Evolutionary conservation across 2,888 invertebrate species (phyloP), one percentile per base, ranked within the genome.

Genomic region (Chrysolina haemoptera): DNA sequence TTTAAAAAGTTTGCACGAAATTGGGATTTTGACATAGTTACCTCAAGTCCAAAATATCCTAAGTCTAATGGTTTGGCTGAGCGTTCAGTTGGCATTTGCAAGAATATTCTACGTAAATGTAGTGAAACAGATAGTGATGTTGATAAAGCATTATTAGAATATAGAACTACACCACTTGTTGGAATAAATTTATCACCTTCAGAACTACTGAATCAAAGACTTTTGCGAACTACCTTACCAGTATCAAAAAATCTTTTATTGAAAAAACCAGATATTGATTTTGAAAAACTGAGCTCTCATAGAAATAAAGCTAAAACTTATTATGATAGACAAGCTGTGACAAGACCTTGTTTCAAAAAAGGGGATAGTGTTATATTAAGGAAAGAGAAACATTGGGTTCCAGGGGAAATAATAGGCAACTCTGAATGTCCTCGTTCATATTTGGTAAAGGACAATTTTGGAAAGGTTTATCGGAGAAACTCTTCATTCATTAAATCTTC

Each of bases 11-110:
- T 76, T 71, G 63, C 69, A 40, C 50, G 68, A 6, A 63, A 72
- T 10, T 76, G 74, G 72, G 70, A 76, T 70, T 76, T 77, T 48
- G 41, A 55, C 11, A 9, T 71, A 48, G 20, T 72, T 20, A 50
- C 53, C 16, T n/a, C 68, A 10, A 74, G 74, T 53, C 78, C 74
- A 46, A 62, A 69, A 16, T 74, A 68, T 64, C 76, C 71, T n/a
- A 40, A 62, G n/a, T 72, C 75, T n/a, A 74, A 78, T 72, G 78
- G 73, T 14, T 64, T 78, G 62, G 74, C 71, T 14, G 77, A 76
- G 59, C 62, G 43, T 46, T 62, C 68, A 4, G 69, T 69, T 18
- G 48, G 40, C 0, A 68, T 63, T 69, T 40, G 62, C 16, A 73
- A 73, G 63, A 73, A 62, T 43, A 62, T 73, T 12, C 27, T 73